Evolutionary conservation across 2,113 vertebrate genomes (phyloP), one percentile per base, ranked within the genome.

Genomic region (Toxostoma redivivum): DNA sequence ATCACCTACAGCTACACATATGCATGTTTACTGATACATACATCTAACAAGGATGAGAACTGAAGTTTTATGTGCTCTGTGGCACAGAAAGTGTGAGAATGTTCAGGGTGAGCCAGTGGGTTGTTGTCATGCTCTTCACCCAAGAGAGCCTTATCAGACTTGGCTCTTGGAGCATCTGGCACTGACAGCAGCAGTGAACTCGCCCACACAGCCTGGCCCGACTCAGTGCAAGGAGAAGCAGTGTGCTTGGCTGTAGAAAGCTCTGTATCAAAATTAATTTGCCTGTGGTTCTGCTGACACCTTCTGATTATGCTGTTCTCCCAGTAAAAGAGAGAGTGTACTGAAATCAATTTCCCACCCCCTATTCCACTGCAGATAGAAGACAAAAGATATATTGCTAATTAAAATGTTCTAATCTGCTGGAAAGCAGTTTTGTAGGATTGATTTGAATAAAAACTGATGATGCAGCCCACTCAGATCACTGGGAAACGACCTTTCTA

Each of bases 371-470:
- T 60, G 86, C 72, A 90, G 82, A 93, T 67, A 96, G 53, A 70
- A 94, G 64, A 94, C 79, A 96, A 95, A 95, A 96, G 89, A 95
- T 79, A 86, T 89, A 94, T 81, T 67, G 70, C 87, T 95, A 95
- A 96, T 96, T 94, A 96, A 95, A 95, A 94, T 81, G 90, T 92
- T 94, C 90, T 88, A 88, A 95, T 90, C 91, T 88, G 91, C 67
- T 82, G 70, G 94, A 94, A 85, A 94, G 84, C 92, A 91, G 86
- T 94, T 93, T 79, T 71, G 71, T 73, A 72, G 90, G 91, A 93
- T 84, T 88, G 73, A 86, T 88, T 94, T 95, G 92, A 92, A 92
- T 90, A 84, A 94, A 95, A 95, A 96, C 38, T 90, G 82, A 98
- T 88, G 58, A 97, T 70, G 65, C 62, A 96, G 79, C 94, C 47